Conservation (phyloP, 2,797 vertebrate genomes). For the Galagoides demidoff region DNA sequence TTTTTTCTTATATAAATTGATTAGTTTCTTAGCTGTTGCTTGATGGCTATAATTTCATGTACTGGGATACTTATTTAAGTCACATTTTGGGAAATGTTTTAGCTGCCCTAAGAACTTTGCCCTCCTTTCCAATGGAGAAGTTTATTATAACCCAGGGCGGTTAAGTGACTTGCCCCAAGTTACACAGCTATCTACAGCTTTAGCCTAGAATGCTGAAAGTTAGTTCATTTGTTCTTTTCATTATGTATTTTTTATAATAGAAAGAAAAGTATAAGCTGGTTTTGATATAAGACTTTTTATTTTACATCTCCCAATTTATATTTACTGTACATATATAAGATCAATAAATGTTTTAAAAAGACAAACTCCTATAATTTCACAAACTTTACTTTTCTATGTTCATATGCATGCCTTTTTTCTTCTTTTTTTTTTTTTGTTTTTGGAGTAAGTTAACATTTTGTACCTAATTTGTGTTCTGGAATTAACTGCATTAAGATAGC, state of each 20-base stretch:
- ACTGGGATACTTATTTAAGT: background rate
- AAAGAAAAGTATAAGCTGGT: background rate
- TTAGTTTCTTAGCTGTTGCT: constrained; percentile 1
- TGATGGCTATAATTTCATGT: background rate
- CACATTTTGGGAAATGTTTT: background rate
- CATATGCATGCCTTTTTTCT: background rate
- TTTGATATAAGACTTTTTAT: background rate
- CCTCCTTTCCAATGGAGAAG: constrained; percentile 4
- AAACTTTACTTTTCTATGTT: constrained; percentile 4
- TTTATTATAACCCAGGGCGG: background rate
- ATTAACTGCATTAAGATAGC: constrained; percentile 2
- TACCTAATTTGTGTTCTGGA: background rate
- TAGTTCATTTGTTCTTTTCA: constrained; percentile 17
- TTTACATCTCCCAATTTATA: background rate
- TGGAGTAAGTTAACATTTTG: background rate
- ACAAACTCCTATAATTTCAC: background rate
- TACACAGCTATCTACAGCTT: background rate
- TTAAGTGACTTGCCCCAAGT: background rate
- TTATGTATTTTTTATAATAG: background rate
- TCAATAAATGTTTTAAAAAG: background rate
- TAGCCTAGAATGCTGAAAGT: background rate
- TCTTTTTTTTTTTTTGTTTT: background rate
- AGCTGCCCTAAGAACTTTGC: background rate
- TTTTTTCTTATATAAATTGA: background rate
- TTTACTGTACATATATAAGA: constrained; percentile 1